Evolutionary conservation across 2,113 vertebrate species (phyloP), one percentile per base, ranked within the genome.

Genomic region (Rhynchomys soricoides): DNA sequence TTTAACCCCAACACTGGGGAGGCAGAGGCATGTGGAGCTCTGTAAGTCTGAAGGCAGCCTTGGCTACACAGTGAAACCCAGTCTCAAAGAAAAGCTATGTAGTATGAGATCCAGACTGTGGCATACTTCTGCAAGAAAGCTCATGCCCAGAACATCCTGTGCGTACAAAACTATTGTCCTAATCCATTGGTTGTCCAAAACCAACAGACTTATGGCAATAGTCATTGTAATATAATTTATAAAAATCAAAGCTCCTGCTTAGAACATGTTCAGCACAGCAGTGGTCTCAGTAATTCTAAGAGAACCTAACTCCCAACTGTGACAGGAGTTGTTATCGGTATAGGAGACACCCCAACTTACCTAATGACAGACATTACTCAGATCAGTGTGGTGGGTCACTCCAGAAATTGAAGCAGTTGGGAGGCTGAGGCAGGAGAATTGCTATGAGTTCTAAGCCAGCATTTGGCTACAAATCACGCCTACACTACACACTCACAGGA

Each of bases 231-330:
- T 15, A 19, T 62, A 43, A 78, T 52, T 71, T 88, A 40, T 74
- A 88, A 91, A 96, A 97, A 89, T 34, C 50, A 93, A 91, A 34
- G 7, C 40, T 81, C 71, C 31, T 48, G 74, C 37, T 91, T 89
- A 57, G 89, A 95, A 95, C 24, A 89, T 24, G 12, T 55, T 70
- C 73, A 82, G 43, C 22, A 5, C 17, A 94, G 57, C 11, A 52
- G 55, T 55, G 31, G 48, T 77, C 85, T 92, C 73, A 59, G 45
- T 79, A 62, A 91, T 62, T 96, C 43, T 31, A 94, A 34, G 17
- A 81, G 37, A 29, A 86, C 5, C 21, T 37, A 88, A 75, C 17
- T 50, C 43, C 31, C 64, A 71, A 74, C 71, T 85, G 1, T 90
- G 29, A 89, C 34, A 48, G 90, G 66, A 87, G 68, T 45, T 85